Evolutionary conservation across 1,140 invertebrate species (phyloP).

Genomic region (honey bee (Apis mellifera)): Amel_HAv3.1 CM009944.2:4391001-4391500

Average conservation of each 20-base stretch:
- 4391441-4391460: no score
- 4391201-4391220: not conserved
- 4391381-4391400: no score
- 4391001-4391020: not conserved
- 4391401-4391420: no score
- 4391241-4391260: not conserved
- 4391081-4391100: slow-evolving; percentile 42
- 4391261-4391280: no score
- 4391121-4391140: not conserved
- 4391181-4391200: slow-evolving; percentile 31
- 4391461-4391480: no score
- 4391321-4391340: no score
- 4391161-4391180: slow-evolving; percentile 14
- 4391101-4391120: slow-evolving; percentile 6
- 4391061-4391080: slow-evolving; percentile 43
- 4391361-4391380: no score
- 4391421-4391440: no score
- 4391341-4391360: no score
- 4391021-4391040: not conserved
- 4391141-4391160: slow-evolving; percentile 13
- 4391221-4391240: not conserved
- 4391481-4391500: not conserved
- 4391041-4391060: slow-evolving; percentile 20
- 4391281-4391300: no score
- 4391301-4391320: no score